These are phyloP conservation scores for Felis catus DNA, from an alignment of 2,113 vertebrate species.

Conservation along the genomic window DNA sequence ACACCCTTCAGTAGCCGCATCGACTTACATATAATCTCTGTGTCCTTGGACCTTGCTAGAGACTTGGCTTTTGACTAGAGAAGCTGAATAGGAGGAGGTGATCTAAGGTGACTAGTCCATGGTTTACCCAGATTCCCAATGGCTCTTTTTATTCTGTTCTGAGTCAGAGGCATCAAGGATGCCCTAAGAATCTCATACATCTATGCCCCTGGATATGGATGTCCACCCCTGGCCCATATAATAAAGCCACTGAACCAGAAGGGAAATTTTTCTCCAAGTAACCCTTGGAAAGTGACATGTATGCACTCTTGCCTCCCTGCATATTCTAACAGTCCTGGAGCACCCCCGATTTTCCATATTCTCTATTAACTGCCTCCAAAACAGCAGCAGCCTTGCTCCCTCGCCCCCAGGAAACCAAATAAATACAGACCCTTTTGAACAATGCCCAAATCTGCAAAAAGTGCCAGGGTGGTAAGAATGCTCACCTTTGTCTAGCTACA, in stretches of 20 bases:
- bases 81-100: not conserved
- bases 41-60: not conserved
- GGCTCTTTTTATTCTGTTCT: not conserved
- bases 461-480: not conserved
- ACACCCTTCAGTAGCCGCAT: not conserved
- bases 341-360: not conserved
- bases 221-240: not conserved
- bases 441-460: not conserved
- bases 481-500: not conserved
- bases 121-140: not conserved
- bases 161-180: not conserved
- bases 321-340: rapidly evolving
- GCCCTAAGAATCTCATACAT: not conserved
- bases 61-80: not conserved
- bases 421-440: not conserved
- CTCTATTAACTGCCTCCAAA: not conserved
- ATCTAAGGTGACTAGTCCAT: not conserved
- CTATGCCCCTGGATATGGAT: not conserved
- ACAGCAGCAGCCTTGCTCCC: not conserved
- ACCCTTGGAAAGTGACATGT: not conserved
- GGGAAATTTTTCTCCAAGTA: not conserved
- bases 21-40: too few relatives aligned
- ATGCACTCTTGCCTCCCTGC: not conserved
- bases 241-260: not conserved
- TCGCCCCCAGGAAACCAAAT: not conserved